These are phyloP conservation scores for Meiosimyza platycephala DNA, from an alignment of 2,888 invertebrate species.

Conservation along the genomic window DNA sequence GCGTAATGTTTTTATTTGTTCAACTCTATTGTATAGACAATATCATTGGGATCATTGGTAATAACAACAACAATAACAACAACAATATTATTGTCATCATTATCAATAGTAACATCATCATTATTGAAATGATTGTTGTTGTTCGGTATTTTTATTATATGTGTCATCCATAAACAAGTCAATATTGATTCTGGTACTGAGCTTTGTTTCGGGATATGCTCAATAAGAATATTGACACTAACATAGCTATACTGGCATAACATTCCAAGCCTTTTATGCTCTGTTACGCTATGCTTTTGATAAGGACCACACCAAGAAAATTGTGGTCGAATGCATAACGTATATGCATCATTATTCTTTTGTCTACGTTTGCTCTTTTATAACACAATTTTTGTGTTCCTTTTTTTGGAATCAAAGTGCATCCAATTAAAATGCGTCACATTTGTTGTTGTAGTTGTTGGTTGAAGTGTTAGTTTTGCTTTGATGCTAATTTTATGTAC, in stretches of 20 bases:
- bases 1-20: constrained; percentile 26
- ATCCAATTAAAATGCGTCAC: constrained; percentile 33
- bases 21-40: background rate
- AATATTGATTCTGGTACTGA: background rate
- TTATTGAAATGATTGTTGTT: background rate
- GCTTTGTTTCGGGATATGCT: background rate
- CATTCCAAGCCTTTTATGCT: background rate
- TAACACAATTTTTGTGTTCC: constrained; percentile 9
- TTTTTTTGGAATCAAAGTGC: constrained; percentile 14
- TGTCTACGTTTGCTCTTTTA: too few relatives aligned
- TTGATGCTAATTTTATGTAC: too few relatives aligned
- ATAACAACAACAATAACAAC: too few relatives aligned
- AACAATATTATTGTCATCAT: background rate
- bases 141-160: constrained; percentile 27
- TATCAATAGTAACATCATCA: background rate
- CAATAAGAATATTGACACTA: background rate
- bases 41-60: constrained; percentile 8
- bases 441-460: too few relatives aligned
- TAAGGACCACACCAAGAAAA: constrained; percentile 19
- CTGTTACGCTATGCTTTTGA: background rate
- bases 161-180: constrained; percentile 32
- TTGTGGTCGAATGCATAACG: background rate
- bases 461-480: too few relatives aligned
- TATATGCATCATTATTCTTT: too few relatives aligned
- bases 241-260: background rate